Evolutionary conservation across 2,113 vertebrate genomes (phyloP), one percentile per base, ranked within the genome.

Genomic region (Notarius lentiginosus): DNA sequence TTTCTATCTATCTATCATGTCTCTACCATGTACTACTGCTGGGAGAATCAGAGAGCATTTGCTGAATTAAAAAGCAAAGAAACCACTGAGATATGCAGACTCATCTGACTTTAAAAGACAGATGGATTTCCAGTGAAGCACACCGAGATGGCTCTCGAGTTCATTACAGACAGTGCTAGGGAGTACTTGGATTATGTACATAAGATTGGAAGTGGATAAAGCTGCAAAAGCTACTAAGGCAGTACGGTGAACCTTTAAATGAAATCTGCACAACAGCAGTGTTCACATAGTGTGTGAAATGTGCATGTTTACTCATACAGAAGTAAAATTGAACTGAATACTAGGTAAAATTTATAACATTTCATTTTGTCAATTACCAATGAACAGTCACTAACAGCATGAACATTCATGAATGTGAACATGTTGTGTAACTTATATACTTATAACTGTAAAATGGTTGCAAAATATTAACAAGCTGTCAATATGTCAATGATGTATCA

Each of bases 21-120:
- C 41, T 41, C 41, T 41, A 41, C 4, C 41, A 41, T 41, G 41
- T 41, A 56, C 58, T 66, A 34, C 58, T 85, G 84, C 73, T 68
- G 73, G 56, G n/a, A 56, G 18, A 53, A 34, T 55, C 61, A 80
- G n/a, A n/a, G 84, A 7, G 5, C 0, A 47, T 47, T 27, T 77
- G 58, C 72, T 77, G 18, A 53, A 79, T 18, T 79, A 65, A 85
- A 88, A 58, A 73, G 9, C 18, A 24, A 66, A 41, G 0, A 53
- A 81, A 60, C 58, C 56, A 84, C 73, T 87, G n/a, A 84, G 34
- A 75, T 82, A 66, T 77, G 18, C 20, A 65, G 63, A 79, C 63
- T 80, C 60, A 79, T 66, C 51, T 60, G 53, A 41, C 68, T 34
- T 53, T 24, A 85, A 82, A 82, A 68, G 56, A 65, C 51, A 82